phyloP scores from a whole-genome alignment of 2,797 vertebrate species.

The Sternarchorhynchus goeldii region DNA sequence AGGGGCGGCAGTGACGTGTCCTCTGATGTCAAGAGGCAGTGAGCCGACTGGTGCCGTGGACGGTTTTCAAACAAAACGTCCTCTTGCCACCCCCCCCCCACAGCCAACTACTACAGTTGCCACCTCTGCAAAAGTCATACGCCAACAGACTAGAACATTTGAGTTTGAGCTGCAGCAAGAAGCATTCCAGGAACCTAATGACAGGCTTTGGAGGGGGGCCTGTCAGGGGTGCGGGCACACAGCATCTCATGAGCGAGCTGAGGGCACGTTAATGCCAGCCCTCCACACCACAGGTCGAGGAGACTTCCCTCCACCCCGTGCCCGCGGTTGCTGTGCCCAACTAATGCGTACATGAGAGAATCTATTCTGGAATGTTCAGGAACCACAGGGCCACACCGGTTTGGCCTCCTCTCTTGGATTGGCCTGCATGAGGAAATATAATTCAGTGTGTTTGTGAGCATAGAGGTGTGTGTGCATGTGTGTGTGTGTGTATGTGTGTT shows the following conservation, averaged over 20 bases:
- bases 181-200: conserved; percentile 73
- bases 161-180: conserved; percentile 67
- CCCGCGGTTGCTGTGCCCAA: conserved; percentile 38
- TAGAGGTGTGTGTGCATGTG: conserved; percentile 4
- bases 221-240: conserved; percentile 67
- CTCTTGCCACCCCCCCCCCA: not conserved
- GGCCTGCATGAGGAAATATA: conserved; percentile 30
- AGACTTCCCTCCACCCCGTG: conserved; percentile 41
- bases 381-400: conserved; percentile 63
- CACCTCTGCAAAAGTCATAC: conserved; percentile 7
- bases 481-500: conserved; percentile 23
- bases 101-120: conserved; percentile 34
- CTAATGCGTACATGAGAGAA: conserved; percentile 67
- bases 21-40: conserved; percentile 28
- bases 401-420: conserved; percentile 52
- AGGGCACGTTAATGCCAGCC: conserved; percentile 77
- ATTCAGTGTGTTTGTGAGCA: conserved; percentile 31
- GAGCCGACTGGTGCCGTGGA: no score
- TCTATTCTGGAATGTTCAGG: conserved; percentile 69
- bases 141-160: conserved; percentile 67
- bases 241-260: conserved; percentile 77
- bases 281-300: conserved; percentile 64
- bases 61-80: no score
- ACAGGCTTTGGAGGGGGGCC: conserved; percentile 74
- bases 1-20: conserved; percentile 34